A percentile compares a stretch with the other conserved stretches of the same genome.
Evolutionary conservation across 2,888 invertebrate genomes (phyloP).

Genomic region (Orchestes rusci): DNA sequence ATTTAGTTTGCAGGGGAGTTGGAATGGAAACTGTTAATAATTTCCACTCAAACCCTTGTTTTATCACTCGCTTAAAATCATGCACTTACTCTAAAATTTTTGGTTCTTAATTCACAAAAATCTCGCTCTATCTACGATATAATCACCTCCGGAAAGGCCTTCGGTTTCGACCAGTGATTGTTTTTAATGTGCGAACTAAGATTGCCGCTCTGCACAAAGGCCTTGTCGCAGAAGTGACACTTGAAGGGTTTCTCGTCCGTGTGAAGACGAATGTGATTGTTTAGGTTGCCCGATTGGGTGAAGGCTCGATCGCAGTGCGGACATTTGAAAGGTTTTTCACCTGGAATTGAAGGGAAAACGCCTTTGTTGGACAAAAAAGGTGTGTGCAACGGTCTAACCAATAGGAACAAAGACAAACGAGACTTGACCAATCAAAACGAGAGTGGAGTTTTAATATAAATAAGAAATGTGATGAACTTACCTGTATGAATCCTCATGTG

Average conservation of each 20-base stretch:
- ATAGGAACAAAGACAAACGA: too few relatives aligned
- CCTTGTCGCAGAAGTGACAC: conserved; percentile 43
- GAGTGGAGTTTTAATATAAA: neutral
- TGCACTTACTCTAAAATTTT: too few relatives aligned
- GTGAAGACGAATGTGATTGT: conserved; percentile 42
- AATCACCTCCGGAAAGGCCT: too few relatives aligned
- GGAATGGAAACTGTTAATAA: too few relatives aligned
- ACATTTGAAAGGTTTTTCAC: conserved; percentile 42
- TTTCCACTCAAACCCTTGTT: too few relatives aligned
- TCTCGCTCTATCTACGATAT: too few relatives aligned
- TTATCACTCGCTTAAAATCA: too few relatives aligned
- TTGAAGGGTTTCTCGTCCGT: conserved; percentile 43
- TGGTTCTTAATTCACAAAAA: too few relatives aligned
- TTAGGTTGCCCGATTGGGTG: conserved; percentile 42
- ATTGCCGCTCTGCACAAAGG: conserved; percentile 43
- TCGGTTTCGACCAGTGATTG: conserved; percentile 34
- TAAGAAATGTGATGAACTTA: conserved; percentile 9
- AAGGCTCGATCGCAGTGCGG: conserved; percentile 43
- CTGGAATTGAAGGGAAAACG: too few relatives aligned
- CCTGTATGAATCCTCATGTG: conserved; percentile 43
- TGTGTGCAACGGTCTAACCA: neutral
- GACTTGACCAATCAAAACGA: too few relatives aligned
- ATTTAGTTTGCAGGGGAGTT: too few relatives aligned
- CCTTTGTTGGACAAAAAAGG: neutral
- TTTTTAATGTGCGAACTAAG: conserved; percentile 42